Evolutionary conservation across 1,140 invertebrate species (phyloP).

Genomic region (Aphis gossypii): DNA sequence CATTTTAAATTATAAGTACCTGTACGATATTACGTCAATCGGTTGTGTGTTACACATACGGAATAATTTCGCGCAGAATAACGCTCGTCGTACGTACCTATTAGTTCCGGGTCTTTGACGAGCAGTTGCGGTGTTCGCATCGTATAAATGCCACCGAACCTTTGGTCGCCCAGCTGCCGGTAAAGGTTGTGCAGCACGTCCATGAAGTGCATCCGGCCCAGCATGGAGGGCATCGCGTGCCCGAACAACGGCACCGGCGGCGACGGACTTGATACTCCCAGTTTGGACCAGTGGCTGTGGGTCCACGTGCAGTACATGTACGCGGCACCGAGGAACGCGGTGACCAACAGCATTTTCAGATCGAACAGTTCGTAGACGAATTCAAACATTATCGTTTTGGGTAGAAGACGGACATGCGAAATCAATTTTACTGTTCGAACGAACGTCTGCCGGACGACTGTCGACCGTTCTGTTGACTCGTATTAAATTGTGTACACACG

Average conservation of each 20-base stretch:
- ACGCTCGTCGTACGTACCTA: slow-evolving; percentile 59
- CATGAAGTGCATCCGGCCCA: slow-evolving; percentile 25
- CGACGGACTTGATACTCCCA: not conserved
- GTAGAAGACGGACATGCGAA: not conserved
- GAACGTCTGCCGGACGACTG: not conserved
- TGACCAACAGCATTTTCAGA: not conserved
- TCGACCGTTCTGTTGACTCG: not conserved
- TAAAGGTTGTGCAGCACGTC: slow-evolving; percentile 60
- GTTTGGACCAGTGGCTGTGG: not conserved
- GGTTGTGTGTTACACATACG: too few relatives aligned
- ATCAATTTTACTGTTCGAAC: not conserved
- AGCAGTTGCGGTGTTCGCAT: slow-evolving; percentile 59
- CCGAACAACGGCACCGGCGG: slow-evolving; percentile 34
- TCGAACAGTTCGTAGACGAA: not conserved
- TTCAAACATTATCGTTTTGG: not conserved
- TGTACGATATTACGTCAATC: not conserved
- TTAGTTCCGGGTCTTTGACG: slow-evolving; percentile 64
- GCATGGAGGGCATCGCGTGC: not conserved
- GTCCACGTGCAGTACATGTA: slow-evolving; percentile 32
- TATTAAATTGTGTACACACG: not conserved
- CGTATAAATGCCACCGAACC: slow-evolving; percentile 60
- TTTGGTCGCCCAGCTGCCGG: slow-evolving; percentile 56
- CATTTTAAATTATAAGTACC: too few relatives aligned
- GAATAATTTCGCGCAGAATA: not conserved
- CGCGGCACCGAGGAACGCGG: not conserved